phyloP scores from a whole-genome alignment of 2,113 vertebrate species.

The Sitta europaea region DNA sequence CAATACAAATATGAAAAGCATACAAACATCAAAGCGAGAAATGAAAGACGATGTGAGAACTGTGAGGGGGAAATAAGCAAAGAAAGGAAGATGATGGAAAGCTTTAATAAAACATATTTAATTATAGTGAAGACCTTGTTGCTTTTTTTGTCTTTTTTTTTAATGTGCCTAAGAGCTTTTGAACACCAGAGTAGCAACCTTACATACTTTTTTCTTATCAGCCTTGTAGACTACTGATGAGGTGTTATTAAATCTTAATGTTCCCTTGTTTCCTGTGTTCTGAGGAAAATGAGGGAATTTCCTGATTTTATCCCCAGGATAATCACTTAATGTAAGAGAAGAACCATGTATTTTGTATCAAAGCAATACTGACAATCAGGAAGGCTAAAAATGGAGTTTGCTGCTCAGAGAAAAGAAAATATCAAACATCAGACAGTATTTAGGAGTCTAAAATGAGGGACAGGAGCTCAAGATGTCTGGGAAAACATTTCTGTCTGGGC shows the following conservation, averaged over 20 bases:
- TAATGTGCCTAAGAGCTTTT: constrained; percentile 25
- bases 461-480: background rate
- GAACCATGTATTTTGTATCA: constrained; percentile 25
- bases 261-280: constrained; percentile 49
- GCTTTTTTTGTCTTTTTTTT: background rate
- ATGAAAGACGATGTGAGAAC: background rate
- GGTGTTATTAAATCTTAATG: constrained; percentile 66
- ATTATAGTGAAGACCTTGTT: background rate
- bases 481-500: background rate
- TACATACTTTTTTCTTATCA: background rate
- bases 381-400: background rate
- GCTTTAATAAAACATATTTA: constrained; percentile 61
- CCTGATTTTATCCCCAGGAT: constrained; percentile 37
- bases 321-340: constrained; percentile 43
- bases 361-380: constrained; percentile 1
- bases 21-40: constrained; percentile 28
- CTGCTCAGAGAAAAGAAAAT: background rate
- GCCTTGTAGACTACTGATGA: constrained; percentile 34
- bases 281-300: constrained; percentile 59
- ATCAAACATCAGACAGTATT: background rate
- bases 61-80: background rate
- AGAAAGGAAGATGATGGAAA: constrained; percentile 40
- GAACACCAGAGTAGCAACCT: background rate
- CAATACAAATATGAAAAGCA: background rate
- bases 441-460: background rate